Percentiles rank a stretch among this genome's conserved stretches.
These are phyloP conservation scores for Malacosoma neustria DNA, from an alignment of 2,888 invertebrate genomes.

Conservation along the genomic window DNA sequence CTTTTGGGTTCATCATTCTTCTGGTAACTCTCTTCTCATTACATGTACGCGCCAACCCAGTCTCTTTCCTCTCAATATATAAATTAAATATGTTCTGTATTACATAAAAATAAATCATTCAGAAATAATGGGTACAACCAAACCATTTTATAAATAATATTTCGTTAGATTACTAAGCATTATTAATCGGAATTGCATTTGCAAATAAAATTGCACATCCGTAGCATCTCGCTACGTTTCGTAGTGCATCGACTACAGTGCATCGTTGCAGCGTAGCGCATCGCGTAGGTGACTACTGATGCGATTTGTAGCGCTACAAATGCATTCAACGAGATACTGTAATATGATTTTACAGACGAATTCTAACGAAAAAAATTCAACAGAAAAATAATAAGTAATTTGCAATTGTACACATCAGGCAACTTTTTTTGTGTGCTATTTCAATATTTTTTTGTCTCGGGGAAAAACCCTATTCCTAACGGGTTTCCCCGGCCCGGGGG, in stretches of 20 bases:
- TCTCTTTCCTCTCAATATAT: too few relatives aligned
- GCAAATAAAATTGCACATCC: slow-evolving; percentile 43
- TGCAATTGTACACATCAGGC: background rate
- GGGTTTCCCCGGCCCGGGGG: too few relatives aligned
- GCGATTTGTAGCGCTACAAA: slow-evolving; percentile 23
- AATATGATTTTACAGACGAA: background rate
- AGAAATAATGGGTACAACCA: too few relatives aligned
- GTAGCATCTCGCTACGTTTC: slow-evolving; percentile 54
- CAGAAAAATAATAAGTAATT: background rate
- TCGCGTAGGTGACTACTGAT: slow-evolving; percentile 26
- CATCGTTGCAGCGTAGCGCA: slow-evolving; percentile 55
- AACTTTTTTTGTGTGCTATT: background rate
- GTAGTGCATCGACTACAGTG: slow-evolving; percentile 67
- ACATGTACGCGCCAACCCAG: too few relatives aligned
- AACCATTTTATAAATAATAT: too few relatives aligned
- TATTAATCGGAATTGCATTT: slow-evolving; percentile 6
- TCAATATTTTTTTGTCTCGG: too few relatives aligned
- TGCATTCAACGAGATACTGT: background rate
- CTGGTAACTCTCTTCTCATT: too few relatives aligned
- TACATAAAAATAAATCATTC: too few relatives aligned
- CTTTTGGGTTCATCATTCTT: too few relatives aligned
- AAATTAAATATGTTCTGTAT: too few relatives aligned
- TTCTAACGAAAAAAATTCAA: background rate
- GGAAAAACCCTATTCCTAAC: too few relatives aligned
- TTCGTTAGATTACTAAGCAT: too few relatives aligned